These are phyloP conservation scores for Malaclemys terrapin DNA, from an alignment of 2,113 vertebrate genomes.

Conservation along the genomic window DNA sequence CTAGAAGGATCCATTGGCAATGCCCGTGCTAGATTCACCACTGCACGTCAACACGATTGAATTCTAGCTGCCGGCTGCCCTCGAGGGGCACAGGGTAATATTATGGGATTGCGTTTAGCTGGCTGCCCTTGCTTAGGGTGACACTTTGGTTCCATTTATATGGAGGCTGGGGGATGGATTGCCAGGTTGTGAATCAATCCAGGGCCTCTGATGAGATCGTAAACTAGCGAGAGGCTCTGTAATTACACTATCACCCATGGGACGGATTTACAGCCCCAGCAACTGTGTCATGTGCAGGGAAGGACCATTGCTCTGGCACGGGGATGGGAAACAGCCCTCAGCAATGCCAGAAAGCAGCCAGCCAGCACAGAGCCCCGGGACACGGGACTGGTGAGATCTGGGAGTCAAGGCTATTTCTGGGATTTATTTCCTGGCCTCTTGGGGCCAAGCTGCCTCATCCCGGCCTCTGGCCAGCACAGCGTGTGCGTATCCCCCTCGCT, in stretches of 20 bases:
- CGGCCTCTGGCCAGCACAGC: neutral
- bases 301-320: neutral
- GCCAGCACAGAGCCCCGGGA: neutral
- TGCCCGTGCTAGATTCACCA: neutral
- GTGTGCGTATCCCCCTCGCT: neutral
- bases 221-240: neutral
- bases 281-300: neutral
- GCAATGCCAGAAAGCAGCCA: neutral
- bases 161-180: neutral
- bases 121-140: neutral
- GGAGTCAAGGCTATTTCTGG: neutral
- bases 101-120: too few relatives aligned
- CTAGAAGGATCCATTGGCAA: neutral
- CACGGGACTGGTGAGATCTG: neutral
- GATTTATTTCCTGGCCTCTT: neutral
- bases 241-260: neutral
- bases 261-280: neutral
- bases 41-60: neutral
- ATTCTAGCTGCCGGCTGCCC: neutral
- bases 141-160: neutral
- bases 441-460: neutral
- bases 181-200: neutral
- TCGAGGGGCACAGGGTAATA: neutral
- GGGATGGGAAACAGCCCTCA: neutral
- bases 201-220: neutral